phyloP scores from a whole-genome alignment of 2,888 invertebrate species.

The Drosophila birchii region DNA sequence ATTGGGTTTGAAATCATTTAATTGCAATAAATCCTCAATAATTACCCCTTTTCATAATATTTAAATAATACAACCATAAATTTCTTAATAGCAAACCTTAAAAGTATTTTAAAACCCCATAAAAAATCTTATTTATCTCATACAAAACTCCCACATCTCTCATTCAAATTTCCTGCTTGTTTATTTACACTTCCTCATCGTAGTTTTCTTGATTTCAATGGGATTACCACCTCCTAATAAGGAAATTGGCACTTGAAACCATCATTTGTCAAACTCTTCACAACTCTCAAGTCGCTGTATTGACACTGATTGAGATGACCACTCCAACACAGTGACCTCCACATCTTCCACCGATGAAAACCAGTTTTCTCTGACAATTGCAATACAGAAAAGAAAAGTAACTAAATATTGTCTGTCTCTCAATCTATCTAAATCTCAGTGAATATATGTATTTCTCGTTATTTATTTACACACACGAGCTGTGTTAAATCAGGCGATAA shows the following conservation, averaged over 20 bases:
- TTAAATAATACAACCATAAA: background rate
- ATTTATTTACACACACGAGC: conserved; percentile 22
- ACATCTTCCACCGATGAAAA: conserved; percentile 13
- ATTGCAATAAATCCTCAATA: background rate
- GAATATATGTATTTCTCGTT: conserved; percentile 12
- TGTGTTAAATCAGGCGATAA: conserved; percentile 36
- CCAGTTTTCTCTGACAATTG: conserved; percentile 27
- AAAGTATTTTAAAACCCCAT: background rate
- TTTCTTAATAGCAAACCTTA: background rate
- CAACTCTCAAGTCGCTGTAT: conserved; percentile 35
- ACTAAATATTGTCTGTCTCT: conserved; percentile 3
- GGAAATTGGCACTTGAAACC: conserved; percentile 66
- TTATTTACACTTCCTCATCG: conserved; percentile 19
- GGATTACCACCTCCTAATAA: conserved; percentile 26
- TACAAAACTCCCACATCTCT: conserved; percentile 3
- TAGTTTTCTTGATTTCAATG: background rate
- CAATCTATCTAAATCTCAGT: conserved; percentile 3
- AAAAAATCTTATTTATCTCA: background rate
- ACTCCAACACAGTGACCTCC: conserved; percentile 24
- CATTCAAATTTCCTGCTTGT: conserved; percentile 11
- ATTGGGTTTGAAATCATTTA: background rate
- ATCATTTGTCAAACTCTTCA: conserved; percentile 62
- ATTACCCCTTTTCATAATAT: background rate
- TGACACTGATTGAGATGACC: conserved; percentile 53
- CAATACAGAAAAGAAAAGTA: conserved; percentile 22